Conservation (phyloP, 2,888 invertebrate species). For the Allophyes oxyacanthae region DNA sequence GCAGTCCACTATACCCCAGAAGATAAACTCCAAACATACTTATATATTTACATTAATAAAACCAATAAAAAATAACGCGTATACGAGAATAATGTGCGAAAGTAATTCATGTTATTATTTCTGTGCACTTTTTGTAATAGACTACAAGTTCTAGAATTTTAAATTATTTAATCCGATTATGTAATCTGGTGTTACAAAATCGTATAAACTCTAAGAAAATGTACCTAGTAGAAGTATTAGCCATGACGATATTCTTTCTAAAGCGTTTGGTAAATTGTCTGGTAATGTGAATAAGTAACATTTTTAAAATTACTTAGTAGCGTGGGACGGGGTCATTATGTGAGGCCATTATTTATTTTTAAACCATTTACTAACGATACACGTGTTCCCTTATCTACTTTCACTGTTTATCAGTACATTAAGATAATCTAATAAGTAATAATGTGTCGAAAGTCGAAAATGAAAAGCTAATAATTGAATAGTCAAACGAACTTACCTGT, state of each 20-base stretch:
- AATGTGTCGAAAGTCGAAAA: background rate
- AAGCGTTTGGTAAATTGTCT: conserved; percentile 7
- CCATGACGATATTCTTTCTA: conserved; percentile 4
- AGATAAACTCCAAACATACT: too few relatives aligned
- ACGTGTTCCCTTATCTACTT: conserved; percentile 8
- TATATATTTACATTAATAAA: too few relatives aligned
- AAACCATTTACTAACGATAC: conserved; percentile 10
- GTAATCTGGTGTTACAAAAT: conserved; percentile 1
- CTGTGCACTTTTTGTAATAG: too few relatives aligned
- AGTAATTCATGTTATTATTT: too few relatives aligned
- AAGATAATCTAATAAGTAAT: background rate
- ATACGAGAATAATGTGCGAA: too few relatives aligned
- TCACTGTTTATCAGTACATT: background rate
- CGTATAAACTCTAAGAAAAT: conserved; percentile 1
- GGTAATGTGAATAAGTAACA: conserved; percentile 7
- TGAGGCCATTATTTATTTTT: background rate
- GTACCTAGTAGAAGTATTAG: conserved; percentile 1
- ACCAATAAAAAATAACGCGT: too few relatives aligned
- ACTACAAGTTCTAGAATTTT: background rate
- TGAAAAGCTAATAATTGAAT: background rate
- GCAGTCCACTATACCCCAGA: too few relatives aligned
- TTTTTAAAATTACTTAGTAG: conserved; percentile 11
- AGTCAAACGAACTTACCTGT: too few relatives aligned
- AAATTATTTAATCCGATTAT: background rate
- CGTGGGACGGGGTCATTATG: conserved; percentile 16